These are phyloP conservation scores for Cephus sareptanus DNA, from an alignment of 2,888 invertebrate genomes.

Conservation along the genomic window DNA sequence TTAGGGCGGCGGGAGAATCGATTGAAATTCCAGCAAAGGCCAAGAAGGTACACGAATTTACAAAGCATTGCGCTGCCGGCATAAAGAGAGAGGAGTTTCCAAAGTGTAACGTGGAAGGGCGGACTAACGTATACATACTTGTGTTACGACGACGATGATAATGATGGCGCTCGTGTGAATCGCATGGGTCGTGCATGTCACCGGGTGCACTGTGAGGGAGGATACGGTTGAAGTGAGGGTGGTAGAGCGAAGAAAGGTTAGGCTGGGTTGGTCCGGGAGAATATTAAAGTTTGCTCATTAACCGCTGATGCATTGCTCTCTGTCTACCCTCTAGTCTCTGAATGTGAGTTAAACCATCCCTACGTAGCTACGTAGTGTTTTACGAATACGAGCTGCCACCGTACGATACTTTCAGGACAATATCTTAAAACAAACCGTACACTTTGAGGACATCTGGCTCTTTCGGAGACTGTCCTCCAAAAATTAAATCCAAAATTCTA, in stretches of 20 bases:
- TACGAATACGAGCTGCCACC: no score
- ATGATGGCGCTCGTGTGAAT: background rate
- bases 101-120: background rate
- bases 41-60: background rate
- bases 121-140: background rate
- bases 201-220: background rate
- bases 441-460: no score
- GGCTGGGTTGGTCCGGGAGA: constrained; percentile 38
- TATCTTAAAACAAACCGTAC: no score
- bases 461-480: no score
- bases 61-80: background rate
- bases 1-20: background rate
- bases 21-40: background rate
- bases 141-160: background rate
- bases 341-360: background rate
- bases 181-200: background rate
- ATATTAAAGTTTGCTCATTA: constrained; percentile 58
- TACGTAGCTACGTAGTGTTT: background rate
- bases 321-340: constrained; percentile 5
- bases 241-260: constrained; percentile 9
- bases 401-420: no score
- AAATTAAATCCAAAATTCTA: no score
- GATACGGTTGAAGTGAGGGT: background rate
- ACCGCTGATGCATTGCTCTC: constrained; percentile 51
- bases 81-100: background rate